Base-by-base conservation (phyloP, 2,113 vertebrate genomes). In the Hypanus sabinus region DNA sequence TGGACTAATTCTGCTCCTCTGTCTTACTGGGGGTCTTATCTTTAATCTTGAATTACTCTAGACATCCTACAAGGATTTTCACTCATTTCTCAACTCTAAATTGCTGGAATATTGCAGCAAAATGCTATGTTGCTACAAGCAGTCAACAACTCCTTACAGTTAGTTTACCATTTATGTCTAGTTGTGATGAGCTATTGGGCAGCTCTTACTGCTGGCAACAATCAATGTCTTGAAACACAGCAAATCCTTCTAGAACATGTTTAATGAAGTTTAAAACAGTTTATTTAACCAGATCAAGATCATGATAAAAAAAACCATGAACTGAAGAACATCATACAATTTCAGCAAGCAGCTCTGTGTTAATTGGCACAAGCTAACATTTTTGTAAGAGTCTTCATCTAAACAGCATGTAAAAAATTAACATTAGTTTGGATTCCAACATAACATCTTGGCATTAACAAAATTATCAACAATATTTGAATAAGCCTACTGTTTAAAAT, bases 391-490 rank as follows among this genome's bases (percentile, higher is more conserved):
- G 1, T 16, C 30, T 90, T 60, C n/a, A n/a, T 33, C 60, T 68
- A 65, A 30, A 65, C 6, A 33, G 33, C 30, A 65, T 73, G 83
- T 33, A 68, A 62, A 90, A 65, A n/a, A 1, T 33, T 14, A 65
- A 27, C n/a, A 9, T 90, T 2, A 65, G 65, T 65, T 90, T 3
- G 33, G 30, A 68, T 14, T 65, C 12, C 18, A 33, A n/a, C 65
- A 9, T 65, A 33, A 33, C 30, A 33, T 90, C n/a, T 90, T 8
- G 20, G 30, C 14, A 20, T 90, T n/a, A 65, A 18, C 62, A 90
- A 36, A n/a, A 20, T 68, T 90, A 33, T 14, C 85, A 90, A 90
- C 30, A 90, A 36, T 33, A 88, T 90, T 90, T 90, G n/a, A 90
- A 20, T 68, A 90, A 90, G 2, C 33, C 60, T 90, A 68, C 14